phyloP scores from a whole-genome alignment of 1,140 invertebrate species.

The Lethocerus indicus region DNA sequence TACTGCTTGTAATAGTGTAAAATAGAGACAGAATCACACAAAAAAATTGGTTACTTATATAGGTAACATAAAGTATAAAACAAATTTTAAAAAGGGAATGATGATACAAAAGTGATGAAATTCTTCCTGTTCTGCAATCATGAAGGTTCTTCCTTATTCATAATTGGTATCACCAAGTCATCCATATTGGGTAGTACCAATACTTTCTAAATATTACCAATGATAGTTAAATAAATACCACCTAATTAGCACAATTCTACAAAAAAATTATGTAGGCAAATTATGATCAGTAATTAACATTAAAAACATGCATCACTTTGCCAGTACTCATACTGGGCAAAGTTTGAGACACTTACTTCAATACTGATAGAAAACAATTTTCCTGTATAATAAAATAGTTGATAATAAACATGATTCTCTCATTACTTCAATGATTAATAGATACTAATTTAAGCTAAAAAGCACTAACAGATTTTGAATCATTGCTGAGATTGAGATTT shows the following conservation, averaged over 20 bases:
- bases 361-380: neutral
- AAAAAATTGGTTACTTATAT: too few relatives aligned
- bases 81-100: constrained; percentile 1
- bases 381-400: too few relatives aligned
- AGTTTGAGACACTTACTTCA: neutral
- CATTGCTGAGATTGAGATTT: too few relatives aligned
- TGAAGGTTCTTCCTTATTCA: constrained; percentile 15
- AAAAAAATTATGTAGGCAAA: constrained; percentile 6
- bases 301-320: neutral
- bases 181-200: constrained; percentile 19
- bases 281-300: neutral
- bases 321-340: neutral
- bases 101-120: neutral
- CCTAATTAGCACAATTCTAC: constrained; percentile 10
- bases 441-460: too few relatives aligned
- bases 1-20: too few relatives aligned
- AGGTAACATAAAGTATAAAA: too few relatives aligned
- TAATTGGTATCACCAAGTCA: constrained; percentile 19
- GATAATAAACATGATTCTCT: too few relatives aligned
- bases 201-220: constrained; percentile 16
- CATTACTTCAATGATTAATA: too few relatives aligned
- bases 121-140: neutral
- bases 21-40: too few relatives aligned
- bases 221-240: neutral
- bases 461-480: too few relatives aligned